Evolutionary conservation across 2,888 invertebrate genomes (phyloP).

Genomic region (Lycocerus yunnanus): DNA sequence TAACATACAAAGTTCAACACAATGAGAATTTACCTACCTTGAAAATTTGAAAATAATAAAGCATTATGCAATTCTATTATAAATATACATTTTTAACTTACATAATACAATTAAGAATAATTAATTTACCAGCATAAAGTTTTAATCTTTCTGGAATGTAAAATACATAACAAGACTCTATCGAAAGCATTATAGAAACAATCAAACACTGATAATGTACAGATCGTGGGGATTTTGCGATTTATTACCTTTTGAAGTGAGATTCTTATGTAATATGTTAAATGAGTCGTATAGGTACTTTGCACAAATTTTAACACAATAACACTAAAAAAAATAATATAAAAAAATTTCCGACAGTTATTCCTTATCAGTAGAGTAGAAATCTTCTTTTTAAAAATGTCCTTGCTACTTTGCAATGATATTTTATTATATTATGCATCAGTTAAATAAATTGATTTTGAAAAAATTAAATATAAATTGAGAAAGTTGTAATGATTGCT

Average conservation of each 20-base stretch:
- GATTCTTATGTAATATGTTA: background rate
- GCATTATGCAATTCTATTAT: background rate
- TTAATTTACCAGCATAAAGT: background rate
- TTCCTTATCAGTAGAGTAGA: too few relatives aligned
- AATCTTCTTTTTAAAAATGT: too few relatives aligned
- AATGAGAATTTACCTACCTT: background rate
- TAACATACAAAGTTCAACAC: background rate
- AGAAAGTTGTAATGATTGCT: background rate
- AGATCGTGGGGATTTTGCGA: background rate
- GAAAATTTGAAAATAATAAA: background rate
- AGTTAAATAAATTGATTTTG: too few relatives aligned
- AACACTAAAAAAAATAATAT: too few relatives aligned
- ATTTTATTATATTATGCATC: too few relatives aligned
- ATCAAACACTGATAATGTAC: background rate
- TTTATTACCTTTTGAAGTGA: background rate
- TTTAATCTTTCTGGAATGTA: background rate
- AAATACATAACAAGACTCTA: background rate
- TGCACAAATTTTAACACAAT: background rate
- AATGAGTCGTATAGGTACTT: background rate
- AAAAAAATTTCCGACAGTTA: too few relatives aligned
- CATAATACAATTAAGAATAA: background rate
- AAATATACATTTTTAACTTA: background rate
- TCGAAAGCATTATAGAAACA: background rate
- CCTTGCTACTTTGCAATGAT: too few relatives aligned
- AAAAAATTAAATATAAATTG: background rate